These are phyloP conservation scores for Dusona sp. DNA, from an alignment of 2,888 invertebrate genomes.

Conservation along the genomic window DNA sequence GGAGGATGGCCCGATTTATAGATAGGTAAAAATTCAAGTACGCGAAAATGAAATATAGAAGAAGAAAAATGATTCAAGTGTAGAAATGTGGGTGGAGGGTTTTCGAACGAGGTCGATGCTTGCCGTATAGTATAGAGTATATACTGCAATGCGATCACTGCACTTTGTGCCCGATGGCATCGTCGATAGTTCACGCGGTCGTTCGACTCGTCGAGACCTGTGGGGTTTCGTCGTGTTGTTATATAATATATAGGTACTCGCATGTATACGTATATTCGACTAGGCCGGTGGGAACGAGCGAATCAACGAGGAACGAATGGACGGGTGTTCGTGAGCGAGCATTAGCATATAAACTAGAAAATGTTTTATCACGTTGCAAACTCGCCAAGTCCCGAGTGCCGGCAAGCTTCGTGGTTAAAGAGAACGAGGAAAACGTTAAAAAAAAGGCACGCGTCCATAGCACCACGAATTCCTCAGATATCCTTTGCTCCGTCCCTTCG, in stretches of 20 bases:
- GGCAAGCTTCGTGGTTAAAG: slow-evolving; percentile 52
- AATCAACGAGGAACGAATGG: slow-evolving; percentile 61
- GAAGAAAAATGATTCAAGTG: background rate
- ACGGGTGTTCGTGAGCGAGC: slow-evolving; percentile 55
- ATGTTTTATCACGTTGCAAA: slow-evolving; percentile 72
- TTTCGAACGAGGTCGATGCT: slow-evolving; percentile 46
- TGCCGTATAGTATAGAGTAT: background rate
- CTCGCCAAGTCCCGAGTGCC: slow-evolving; percentile 54
- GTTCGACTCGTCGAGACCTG: slow-evolving; percentile 54
- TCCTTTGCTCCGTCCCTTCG: slow-evolving; percentile 42
- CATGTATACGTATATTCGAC: slow-evolving; percentile 26
- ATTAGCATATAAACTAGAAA: slow-evolving; percentile 77
- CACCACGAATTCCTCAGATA: slow-evolving; percentile 26
- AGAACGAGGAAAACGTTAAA: slow-evolving; percentile 13
- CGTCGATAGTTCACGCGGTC: slow-evolving; percentile 62
- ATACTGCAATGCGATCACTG: slow-evolving; percentile 42
- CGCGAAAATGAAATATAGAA: background rate
- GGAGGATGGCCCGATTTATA: background rate
- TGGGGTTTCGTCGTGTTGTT: slow-evolving; percentile 38
- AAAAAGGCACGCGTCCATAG: slow-evolving; percentile 29
- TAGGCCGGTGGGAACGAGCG: slow-evolving; percentile 60
- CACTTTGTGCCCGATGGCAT: slow-evolving; percentile 57
- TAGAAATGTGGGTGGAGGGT: background rate
- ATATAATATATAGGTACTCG: slow-evolving; percentile 23
- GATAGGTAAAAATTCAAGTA: background rate